These are phyloP conservation scores for Centrocercus urophasianus DNA, from an alignment of 2,113 vertebrate genomes.

Conservation along the genomic window DNA sequence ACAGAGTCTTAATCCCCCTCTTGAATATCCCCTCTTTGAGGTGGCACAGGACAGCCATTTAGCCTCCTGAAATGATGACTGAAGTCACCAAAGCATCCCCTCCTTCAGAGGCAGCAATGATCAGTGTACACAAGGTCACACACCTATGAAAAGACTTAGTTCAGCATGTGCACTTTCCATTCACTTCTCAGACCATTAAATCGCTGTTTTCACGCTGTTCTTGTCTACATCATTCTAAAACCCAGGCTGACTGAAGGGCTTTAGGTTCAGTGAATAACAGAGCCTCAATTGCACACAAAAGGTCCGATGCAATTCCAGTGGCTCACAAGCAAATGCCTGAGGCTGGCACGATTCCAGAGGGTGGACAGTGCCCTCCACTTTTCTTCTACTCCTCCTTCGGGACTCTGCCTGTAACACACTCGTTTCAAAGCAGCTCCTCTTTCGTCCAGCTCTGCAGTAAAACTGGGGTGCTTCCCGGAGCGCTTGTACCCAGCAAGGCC, in stretches of 20 bases:
- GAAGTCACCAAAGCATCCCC: neutral
- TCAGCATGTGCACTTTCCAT: neutral
- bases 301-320: neutral
- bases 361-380: neutral
- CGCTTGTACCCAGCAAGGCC: accelerated
- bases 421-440: neutral
- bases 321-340: neutral
- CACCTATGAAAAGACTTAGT: conserved; percentile 17
- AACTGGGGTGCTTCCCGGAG: neutral
- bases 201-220: neutral
- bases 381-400: neutral
- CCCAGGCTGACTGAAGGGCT: neutral
- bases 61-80: neutral
- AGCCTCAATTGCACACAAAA: conserved; percentile 2
- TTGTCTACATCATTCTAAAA: neutral
- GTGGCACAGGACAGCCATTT: neutral
- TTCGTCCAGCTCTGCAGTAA: neutral
- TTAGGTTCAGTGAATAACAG: conserved; percentile 26
- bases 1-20: neutral
- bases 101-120: neutral
- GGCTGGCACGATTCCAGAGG: neutral
- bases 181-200: conserved; percentile 48
- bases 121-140: neutral
- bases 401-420: neutral
- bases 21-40: neutral